Evolutionary conservation across 2,113 vertebrate genomes (phyloP).

Genomic region (Egretta garzetta): DNA sequence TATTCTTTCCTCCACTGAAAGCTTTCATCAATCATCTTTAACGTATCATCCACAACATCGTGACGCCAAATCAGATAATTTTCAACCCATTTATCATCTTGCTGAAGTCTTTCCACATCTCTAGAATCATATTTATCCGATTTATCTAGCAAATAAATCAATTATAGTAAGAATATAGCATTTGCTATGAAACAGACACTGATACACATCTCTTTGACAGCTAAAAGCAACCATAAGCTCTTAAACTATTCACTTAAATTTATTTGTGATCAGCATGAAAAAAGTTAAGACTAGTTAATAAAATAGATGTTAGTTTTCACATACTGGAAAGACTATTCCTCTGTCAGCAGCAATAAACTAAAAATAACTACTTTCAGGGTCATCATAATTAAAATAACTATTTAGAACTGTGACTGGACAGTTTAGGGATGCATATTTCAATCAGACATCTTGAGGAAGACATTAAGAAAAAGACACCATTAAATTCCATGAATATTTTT

Average conservation of each 20-base stretch:
- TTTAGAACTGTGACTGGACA: neutral
- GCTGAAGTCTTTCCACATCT: constrained; percentile 89
- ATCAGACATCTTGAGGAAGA: neutral
- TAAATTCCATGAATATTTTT: neutral
- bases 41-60: constrained; percentile 84
- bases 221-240: fast-evolving
- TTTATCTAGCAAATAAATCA: constrained; percentile 77
- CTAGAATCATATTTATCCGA: constrained; percentile 89
- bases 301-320: neutral
- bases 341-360: neutral
- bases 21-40: constrained; percentile 98
- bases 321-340: neutral
- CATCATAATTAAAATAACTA: neutral
- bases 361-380: neutral
- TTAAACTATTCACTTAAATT: neutral
- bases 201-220: neutral
- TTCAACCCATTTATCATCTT: constrained; percentile 86
- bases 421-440: neutral
- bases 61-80: constrained; percentile 87
- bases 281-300: neutral
- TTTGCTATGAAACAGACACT: neutral
- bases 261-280: neutral
- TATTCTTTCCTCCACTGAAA: constrained; percentile 94
- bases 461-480: neutral
- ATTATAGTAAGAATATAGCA: neutral